Percentiles rank a stretch among this genome's conserved stretches.
Evolutionary conservation across 2,113 vertebrate genomes (phyloP).

Genomic region (Macquaria ambigua): DNA sequence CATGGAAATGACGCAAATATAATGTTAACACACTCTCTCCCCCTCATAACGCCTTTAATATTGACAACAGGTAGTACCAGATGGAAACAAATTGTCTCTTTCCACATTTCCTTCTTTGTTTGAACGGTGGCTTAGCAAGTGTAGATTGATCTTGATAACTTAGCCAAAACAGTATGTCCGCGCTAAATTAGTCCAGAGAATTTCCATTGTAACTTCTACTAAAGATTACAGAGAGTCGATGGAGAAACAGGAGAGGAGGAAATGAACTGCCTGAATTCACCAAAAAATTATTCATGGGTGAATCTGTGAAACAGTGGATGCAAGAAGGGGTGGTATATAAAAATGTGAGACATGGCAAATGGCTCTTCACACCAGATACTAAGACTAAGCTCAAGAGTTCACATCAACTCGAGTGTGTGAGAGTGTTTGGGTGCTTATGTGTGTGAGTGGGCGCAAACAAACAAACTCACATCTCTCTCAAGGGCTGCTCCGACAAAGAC

Average conservation of each 20-base stretch:
- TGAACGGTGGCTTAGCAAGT: background rate
- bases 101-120: constrained; percentile 3
- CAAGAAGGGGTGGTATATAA: constrained; percentile 22
- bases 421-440: constrained; percentile 7
- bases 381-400: constrained; percentile 39
- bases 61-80: background rate
- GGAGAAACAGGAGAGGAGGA: background rate
- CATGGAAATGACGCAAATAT: constrained; percentile 17
- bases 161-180: background rate
- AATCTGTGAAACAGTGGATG: constrained; percentile 43
- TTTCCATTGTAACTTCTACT: constrained; percentile 7
- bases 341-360: constrained; percentile 52
- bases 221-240: constrained; percentile 27
- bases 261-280: constrained; percentile 34
- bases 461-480: constrained; percentile 22
- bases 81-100: constrained; percentile 7
- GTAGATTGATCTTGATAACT: background rate
- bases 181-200: constrained; percentile 6
- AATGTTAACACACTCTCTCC: background rate
- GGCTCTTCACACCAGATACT: constrained; percentile 65
- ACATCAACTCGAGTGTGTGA: constrained; percentile 5
- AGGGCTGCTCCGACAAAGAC: constrained; percentile 42
- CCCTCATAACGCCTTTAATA: background rate
- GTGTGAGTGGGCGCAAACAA: background rate
- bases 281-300: constrained; percentile 51